Evolutionary conservation across 2,888 invertebrate genomes (phyloP), one percentile per base, ranked within the genome.

Genomic region (Eupithecia centaureata): DNA sequence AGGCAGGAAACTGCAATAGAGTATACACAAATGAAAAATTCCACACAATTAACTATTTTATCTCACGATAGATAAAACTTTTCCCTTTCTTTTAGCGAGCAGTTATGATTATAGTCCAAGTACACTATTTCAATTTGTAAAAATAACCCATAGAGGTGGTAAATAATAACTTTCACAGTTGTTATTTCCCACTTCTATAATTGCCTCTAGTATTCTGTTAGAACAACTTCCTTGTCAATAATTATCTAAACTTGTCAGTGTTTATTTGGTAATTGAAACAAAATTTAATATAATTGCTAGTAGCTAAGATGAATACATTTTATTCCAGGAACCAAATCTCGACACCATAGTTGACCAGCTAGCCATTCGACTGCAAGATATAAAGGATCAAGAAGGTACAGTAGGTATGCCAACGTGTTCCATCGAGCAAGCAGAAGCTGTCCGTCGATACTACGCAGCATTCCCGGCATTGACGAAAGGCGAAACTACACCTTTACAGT

Each of bases 311-410:
- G 12, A 35, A 27, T 27, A 2, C 54, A 25, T 57, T 65, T 42
- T 2, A 35, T 92, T 95, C 79, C 94, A 97, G 96, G 96, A 95
- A 90, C 94, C 95, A 90, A 96, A 96, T 86, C 95, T 97, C 83
- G 96, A 97, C 93, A 95, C 95, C 82, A 94, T 97, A 86, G 96
- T 97, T 77, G 97, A 97, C 90, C 97, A 97, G 93, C 94, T 97
- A 84, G 96, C 96, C 90, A 94, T 94, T 78, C 96, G 96, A 91
- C 93, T 97, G 81, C 95, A 96, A 88, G 95, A 96, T 88, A 94
- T 96, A 80, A 95, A 89, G 79, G 88, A 91, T 80, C 85, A 86
- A 83, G 87, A 88, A 78, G 80, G 86, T 81, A 84, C 84, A 88
- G 92, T 84, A 91, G 94, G 88, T 87, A 95, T 93, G 92, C 92